Evolutionary conservation across 2,888 invertebrate species (phyloP).

Genomic region (Athalia cordata): DNA sequence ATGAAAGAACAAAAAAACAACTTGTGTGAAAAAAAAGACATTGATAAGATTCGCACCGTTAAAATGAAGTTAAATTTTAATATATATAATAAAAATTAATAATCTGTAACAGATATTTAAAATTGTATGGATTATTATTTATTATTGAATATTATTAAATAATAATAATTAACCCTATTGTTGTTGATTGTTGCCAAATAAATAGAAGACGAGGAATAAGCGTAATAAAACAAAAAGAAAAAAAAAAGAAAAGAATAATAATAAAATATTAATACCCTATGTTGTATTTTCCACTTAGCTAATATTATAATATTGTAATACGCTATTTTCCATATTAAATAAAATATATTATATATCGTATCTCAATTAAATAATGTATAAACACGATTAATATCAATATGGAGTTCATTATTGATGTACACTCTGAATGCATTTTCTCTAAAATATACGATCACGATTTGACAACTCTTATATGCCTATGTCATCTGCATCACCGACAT

Average conservation of each 20-base stretch:
- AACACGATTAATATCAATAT: constrained; percentile 4
- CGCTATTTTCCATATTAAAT: constrained; percentile 66
- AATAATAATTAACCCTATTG: constrained; percentile 62
- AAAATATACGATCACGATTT: constrained; percentile 37
- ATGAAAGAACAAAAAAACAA: background rate
- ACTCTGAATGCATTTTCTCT: constrained; percentile 10
- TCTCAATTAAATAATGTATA: constrained; percentile 23
- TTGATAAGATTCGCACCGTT: background rate
- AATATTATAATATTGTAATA: constrained; percentile 59
- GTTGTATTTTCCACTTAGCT: constrained; percentile 66
- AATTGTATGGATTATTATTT: constrained; percentile 35
- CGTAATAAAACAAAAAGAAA: constrained; percentile 41
- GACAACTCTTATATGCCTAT: background rate
- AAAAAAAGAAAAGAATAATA: constrained; percentile 41
- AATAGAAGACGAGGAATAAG: constrained; percentile 51
- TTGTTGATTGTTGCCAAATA: constrained; percentile 73
- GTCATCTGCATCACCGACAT: background rate
- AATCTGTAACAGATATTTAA: background rate
- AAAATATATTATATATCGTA: constrained; percentile 29
- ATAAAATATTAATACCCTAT: constrained; percentile 40
- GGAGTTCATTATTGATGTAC: constrained; percentile 15
- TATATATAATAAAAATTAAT: background rate
- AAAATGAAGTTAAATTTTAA: background rate
- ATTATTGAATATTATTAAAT: constrained; percentile 41
- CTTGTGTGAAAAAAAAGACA: background rate